Evolutionary conservation across 2,113 vertebrate species (phyloP).

Genomic region (Tachycineta bicolor): DNA sequence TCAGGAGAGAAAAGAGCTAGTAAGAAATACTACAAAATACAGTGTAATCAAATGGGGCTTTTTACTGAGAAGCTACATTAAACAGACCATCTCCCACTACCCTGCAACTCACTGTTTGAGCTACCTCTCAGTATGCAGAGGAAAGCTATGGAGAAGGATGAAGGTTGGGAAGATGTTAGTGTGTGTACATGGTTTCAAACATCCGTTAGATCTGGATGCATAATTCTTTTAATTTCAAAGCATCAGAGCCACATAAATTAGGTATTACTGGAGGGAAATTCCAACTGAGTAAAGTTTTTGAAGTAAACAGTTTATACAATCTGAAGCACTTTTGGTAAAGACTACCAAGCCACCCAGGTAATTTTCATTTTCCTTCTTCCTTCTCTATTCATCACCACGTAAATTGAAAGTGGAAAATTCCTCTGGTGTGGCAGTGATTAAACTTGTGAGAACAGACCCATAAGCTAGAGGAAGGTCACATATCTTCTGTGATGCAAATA

Average conservation of each 20-base stretch:
- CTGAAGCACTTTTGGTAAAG: not conserved
- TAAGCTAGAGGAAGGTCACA: not conserved
- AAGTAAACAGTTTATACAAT: not conserved
- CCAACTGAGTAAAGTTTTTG: not conserved
- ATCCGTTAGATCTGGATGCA: not conserved
- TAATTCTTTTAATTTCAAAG: not conserved
- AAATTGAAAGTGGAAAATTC: not conserved
- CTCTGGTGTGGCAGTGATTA: not conserved
- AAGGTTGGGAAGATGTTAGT: not conserved
- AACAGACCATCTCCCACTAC: not conserved
- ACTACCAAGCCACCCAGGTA: not conserved
- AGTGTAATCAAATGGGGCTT: not conserved
- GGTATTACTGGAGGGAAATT: not conserved
- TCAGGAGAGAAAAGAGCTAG: not conserved
- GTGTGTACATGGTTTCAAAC: not conserved
- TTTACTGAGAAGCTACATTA: not conserved
- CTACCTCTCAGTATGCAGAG: not conserved
- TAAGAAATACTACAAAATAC: not conserved
- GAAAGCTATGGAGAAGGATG: not conserved
- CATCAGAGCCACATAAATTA: not conserved
- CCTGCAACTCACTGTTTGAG: not conserved
- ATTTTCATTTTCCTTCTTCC: not conserved
- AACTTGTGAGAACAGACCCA: not conserved
- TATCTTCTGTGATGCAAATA: conserved; percentile 37
- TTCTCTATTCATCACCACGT: not conserved